A percentile compares a stretch with the other conserved stretches of the same genome.
These are phyloP conservation scores for Pimephales promelas DNA, from an alignment of 2,113 vertebrate species.

Conservation along the genomic window DNA sequence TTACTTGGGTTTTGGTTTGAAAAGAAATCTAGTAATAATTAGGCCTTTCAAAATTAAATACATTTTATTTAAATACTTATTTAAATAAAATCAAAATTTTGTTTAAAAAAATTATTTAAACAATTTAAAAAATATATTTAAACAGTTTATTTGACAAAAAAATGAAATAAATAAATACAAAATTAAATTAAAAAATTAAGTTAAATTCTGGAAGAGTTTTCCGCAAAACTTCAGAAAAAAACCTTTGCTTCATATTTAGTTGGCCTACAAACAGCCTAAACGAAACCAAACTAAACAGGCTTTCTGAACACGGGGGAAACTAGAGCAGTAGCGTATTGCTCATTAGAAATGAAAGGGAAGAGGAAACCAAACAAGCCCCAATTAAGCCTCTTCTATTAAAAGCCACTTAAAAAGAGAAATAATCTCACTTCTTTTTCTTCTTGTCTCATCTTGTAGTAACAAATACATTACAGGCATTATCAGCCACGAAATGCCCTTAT, in stretches of 20 bases:
- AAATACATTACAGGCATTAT: slow-evolving; percentile 76
- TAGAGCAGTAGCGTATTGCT: slow-evolving; percentile 53
- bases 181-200: background rate
- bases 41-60: too few relatives aligned
- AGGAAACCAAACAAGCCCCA: slow-evolving; percentile 61
- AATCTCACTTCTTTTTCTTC: slow-evolving; percentile 58
- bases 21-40: background rate
- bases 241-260: too few relatives aligned
- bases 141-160: too few relatives aligned
- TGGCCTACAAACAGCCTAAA: slow-evolving; percentile 43
- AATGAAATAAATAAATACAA: background rate
- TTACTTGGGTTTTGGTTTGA: background rate
- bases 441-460: slow-evolving; percentile 71
- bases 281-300: slow-evolving; percentile 39
- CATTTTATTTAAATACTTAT: too few relatives aligned
- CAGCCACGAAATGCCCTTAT: slow-evolving; percentile 65
- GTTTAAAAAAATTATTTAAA: too few relatives aligned
- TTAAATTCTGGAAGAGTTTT: background rate
- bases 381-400: slow-evolving; percentile 70
- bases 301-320: slow-evolving; percentile 12
- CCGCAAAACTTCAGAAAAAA: background rate
- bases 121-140: too few relatives aligned
- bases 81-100: background rate
- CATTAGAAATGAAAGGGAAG: slow-evolving; percentile 62
- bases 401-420: slow-evolving; percentile 66